Percentiles rank a stretch among this genome's conserved stretches.
phyloP scores from a whole-genome alignment of 30 jellyfish, hydroid and myxozoan species.

The Nemopilema nomurai region DNA sequence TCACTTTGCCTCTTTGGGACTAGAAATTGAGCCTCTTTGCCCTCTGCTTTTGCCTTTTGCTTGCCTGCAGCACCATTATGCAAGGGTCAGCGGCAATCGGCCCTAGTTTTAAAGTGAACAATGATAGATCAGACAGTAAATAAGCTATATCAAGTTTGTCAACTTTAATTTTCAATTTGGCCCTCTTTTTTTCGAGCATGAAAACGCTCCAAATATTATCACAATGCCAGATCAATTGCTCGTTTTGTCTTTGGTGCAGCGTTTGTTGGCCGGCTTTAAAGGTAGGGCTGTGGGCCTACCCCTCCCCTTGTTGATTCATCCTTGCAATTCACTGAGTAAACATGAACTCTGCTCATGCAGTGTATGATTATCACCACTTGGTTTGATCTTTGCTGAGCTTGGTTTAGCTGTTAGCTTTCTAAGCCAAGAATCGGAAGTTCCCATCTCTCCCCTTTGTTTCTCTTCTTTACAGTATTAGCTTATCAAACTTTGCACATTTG shows the following conservation, averaged over 20 bases:
- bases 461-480: background rate
- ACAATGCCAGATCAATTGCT: too few relatives aligned
- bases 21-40: too few relatives aligned
- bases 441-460: background rate
- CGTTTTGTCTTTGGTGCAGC: background rate
- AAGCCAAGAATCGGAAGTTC: conserved; percentile 16
- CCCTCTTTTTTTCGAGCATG: too few relatives aligned
- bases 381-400: background rate
- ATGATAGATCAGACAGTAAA: too few relatives aligned
- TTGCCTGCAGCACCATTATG: too few relatives aligned
- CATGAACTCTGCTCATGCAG: background rate
- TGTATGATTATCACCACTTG: conserved; percentile 8
- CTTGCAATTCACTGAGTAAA: background rate
- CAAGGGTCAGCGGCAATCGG: too few relatives aligned
- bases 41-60: too few relatives aligned
- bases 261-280: background rate
- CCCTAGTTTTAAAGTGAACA: too few relatives aligned
- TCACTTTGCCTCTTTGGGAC: too few relatives aligned
- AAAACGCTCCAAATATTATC: too few relatives aligned
- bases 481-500: background rate
- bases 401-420: conserved; percentile 2
- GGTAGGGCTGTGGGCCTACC: background rate
- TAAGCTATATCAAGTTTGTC: too few relatives aligned
- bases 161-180: too few relatives aligned
- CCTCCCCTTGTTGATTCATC: background rate